Evolutionary conservation across 2,888 invertebrate genomes (phyloP).

Genomic region (Brachyptera putata): DNA sequence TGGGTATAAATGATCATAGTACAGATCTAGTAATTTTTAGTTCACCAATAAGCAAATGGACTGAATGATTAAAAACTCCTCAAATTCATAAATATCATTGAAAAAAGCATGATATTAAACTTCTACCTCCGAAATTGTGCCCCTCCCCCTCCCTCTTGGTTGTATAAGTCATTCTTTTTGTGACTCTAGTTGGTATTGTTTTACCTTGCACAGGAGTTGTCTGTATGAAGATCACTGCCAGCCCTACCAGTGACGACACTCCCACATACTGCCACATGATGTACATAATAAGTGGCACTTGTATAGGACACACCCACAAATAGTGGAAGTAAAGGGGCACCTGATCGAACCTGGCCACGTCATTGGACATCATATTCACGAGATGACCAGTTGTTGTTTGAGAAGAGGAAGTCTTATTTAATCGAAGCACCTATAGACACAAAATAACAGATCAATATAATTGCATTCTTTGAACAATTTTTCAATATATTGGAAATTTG

Average conservation of each 20-base stretch:
- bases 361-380: slow-evolving; percentile 56
- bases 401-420: slow-evolving; percentile 76
- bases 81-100: too few species aligned
- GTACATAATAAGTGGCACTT: slow-evolving; percentile 46
- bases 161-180: too few species aligned
- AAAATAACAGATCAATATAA: not conserved
- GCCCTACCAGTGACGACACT: slow-evolving; percentile 42
- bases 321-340: too few species aligned
- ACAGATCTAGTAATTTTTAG: too few species aligned
- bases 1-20: too few species aligned
- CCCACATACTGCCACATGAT: slow-evolving; percentile 49
- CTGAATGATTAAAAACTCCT: too few species aligned
- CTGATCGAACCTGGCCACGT: slow-evolving; percentile 53
- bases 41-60: too few species aligned
- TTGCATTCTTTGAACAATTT: too few species aligned
- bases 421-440: slow-evolving; percentile 57
- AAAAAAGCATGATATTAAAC: too few species aligned
- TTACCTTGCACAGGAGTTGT: slow-evolving; percentile 57
- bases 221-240: slow-evolving; percentile 58
- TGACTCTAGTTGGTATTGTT: not conserved
- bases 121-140: too few species aligned
- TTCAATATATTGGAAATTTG: slow-evolving; percentile 27
- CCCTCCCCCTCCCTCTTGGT: too few species aligned
- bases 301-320: too few species aligned
- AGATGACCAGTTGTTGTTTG: slow-evolving; percentile 72